phyloP scores from a whole-genome alignment of 2,888 invertebrate genomes.

The Lasioglossum malachurum region DNA sequence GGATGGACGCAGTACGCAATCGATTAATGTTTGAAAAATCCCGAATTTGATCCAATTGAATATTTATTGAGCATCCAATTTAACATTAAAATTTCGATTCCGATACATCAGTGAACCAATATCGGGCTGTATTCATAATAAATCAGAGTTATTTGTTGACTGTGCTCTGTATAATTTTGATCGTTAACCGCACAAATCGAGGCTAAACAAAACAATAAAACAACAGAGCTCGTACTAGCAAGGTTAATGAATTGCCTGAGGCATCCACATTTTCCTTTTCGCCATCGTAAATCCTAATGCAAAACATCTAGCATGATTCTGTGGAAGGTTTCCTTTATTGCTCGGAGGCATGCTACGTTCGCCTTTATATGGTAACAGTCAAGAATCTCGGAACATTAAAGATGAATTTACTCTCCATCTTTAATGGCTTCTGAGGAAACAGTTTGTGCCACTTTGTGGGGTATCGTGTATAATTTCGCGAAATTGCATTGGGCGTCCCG shows the following conservation, averaged over 20 bases:
- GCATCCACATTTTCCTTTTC: not conserved
- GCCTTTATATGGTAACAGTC: not conserved
- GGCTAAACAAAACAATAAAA: not conserved
- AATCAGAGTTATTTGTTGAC: not conserved
- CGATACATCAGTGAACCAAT: not conserved
- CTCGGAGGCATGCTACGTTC: not conserved
- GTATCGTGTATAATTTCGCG: not conserved
- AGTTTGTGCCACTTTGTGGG: slow-evolving; percentile 2
- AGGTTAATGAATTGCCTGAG: not conserved
- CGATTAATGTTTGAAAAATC: too few species aligned
- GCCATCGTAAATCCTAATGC: not conserved
- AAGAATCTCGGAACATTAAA: not conserved
- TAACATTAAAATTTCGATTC: not conserved
- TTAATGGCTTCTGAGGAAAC: not conserved
- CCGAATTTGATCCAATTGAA: not conserved
- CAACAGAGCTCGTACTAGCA: not conserved
- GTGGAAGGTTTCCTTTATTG: not conserved
- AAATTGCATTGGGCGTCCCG: not conserved
- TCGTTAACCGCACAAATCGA: not conserved
- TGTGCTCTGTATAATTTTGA: not conserved
- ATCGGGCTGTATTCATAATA: not conserved
- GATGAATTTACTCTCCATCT: not conserved
- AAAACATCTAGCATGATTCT: not conserved
- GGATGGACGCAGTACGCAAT: too few species aligned
- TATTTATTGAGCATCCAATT: not conserved